phyloP scores from a whole-genome alignment of 2,888 invertebrate genomes.

The Morinoia aosen region DNA sequence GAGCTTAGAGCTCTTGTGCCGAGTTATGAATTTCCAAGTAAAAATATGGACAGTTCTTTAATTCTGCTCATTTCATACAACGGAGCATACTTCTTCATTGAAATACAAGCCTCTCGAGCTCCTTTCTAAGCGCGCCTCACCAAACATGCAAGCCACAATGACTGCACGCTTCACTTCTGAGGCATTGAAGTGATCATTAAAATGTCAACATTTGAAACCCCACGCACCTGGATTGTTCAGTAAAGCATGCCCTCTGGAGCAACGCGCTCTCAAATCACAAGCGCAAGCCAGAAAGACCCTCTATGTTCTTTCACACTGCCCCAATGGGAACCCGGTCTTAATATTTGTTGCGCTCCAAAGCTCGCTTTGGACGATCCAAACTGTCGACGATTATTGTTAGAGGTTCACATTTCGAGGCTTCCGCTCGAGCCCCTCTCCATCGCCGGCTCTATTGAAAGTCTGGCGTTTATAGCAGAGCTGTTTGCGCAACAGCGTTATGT shows the following conservation, averaged over 20 bases:
- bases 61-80: not conserved
- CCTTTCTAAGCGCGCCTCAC: not conserved
- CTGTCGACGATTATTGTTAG: constrained; percentile 37
- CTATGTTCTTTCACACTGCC: not conserved
- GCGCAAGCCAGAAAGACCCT: not conserved
- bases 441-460: constrained; percentile 37
- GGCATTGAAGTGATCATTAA: constrained; percentile 30
- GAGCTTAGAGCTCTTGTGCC: too few relatives aligned
- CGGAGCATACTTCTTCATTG: not conserved
- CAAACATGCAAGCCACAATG: not conserved
- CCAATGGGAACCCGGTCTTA: not conserved
- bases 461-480: not conserved
- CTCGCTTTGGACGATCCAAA: constrained; percentile 13
- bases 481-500: not conserved
- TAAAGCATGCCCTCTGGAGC: not conserved
- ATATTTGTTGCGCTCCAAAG: constrained; percentile 16
- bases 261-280: not conserved
- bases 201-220: not conserved
- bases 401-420: constrained; percentile 29
- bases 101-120: not conserved
- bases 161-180: not conserved
- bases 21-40: too few relatives aligned
- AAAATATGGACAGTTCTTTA: not conserved
- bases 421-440: constrained; percentile 39
- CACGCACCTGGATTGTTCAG: not conserved